phyloP scores from a whole-genome alignment of 2,888 invertebrate genomes.

The Diploptera punctata region DNA sequence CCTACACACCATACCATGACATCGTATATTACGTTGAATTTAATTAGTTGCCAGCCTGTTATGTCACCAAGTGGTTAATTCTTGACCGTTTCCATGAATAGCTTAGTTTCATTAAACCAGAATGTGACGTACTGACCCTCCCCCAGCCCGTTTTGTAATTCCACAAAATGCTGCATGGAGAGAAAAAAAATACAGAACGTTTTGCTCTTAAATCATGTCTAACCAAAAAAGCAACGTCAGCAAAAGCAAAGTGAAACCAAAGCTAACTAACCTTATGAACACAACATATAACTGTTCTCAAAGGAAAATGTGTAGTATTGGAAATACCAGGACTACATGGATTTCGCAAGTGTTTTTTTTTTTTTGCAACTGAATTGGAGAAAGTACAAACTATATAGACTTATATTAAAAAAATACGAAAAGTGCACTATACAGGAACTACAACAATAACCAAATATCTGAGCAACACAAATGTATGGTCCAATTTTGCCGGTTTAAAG shows the following conservation, averaged over 20 bases:
- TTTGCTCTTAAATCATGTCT: neutral
- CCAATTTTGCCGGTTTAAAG: no score
- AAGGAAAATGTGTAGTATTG: no score
- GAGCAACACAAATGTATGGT: no score
- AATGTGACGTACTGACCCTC: neutral
- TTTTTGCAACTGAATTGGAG: no score
- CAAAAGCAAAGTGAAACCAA: neutral
- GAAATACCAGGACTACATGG: no score
- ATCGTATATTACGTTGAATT: conserved; percentile 9
- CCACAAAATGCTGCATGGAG: neutral
- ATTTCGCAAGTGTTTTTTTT: no score
- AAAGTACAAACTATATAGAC: no score
- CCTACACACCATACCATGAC: neutral
- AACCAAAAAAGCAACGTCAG: neutral
- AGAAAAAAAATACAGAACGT: neutral
- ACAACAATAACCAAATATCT: no score
- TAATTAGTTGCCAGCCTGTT: conserved; percentile 17
- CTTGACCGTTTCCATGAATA: conserved; percentile 20
- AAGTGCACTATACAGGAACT: no score
- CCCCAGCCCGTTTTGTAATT: neutral
- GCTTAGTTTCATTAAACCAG: conserved; percentile 19
- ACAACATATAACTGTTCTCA: no score
- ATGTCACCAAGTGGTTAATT: conserved; percentile 16
- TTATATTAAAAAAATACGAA: no score
- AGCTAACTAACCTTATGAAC: neutral